A percentile compares a stretch with the other conserved stretches of the same genome.
These are phyloP conservation scores for Bugulina stolonifera DNA, from an alignment of 2,888 invertebrate genomes.

Conservation along the genomic window DNA sequence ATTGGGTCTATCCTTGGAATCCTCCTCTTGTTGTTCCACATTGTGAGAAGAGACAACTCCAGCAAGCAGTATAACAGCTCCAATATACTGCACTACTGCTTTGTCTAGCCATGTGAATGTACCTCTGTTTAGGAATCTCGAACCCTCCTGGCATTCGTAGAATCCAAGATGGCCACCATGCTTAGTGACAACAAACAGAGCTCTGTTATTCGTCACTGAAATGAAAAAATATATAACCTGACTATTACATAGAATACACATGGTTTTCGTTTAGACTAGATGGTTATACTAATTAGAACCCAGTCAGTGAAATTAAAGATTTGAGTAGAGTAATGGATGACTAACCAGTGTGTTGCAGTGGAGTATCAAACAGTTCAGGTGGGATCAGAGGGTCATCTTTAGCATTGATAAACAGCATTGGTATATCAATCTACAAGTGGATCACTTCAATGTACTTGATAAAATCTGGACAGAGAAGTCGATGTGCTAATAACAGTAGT, in stretches of 20 bases:
- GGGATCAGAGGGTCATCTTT: conserved; percentile 88
- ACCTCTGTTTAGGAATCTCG: conserved; percentile 66
- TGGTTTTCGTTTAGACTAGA: too few relatives aligned
- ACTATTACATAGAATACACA: background rate
- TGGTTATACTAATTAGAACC: too few relatives aligned
- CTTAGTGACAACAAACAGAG: conserved; percentile 71
- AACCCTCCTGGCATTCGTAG: conserved; percentile 73
- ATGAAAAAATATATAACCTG: background rate
- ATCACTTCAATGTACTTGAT: too few relatives aligned
- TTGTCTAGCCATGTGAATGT: conserved; percentile 89
- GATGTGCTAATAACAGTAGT: too few relatives aligned
- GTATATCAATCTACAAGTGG: conserved; percentile 65
- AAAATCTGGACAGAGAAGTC: too few relatives aligned
- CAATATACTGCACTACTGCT: conserved; percentile 73
- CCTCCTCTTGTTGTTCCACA: too few relatives aligned
- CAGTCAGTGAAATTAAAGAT: too few relatives aligned
- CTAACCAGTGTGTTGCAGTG: conserved; percentile 68
- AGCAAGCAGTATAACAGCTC: conserved; percentile 36
- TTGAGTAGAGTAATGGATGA: too few relatives aligned
- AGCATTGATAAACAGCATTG: conserved; percentile 85
- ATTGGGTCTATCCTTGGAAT: too few relatives aligned
- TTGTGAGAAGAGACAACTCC: background rate
- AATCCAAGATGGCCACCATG: conserved; percentile 93
- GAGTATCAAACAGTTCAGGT: conserved; percentile 66
- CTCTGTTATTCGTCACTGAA: conserved; percentile 35